phyloP scores from a whole-genome alignment of 2,888 invertebrate species.

The Tiphia femorata region DNA sequence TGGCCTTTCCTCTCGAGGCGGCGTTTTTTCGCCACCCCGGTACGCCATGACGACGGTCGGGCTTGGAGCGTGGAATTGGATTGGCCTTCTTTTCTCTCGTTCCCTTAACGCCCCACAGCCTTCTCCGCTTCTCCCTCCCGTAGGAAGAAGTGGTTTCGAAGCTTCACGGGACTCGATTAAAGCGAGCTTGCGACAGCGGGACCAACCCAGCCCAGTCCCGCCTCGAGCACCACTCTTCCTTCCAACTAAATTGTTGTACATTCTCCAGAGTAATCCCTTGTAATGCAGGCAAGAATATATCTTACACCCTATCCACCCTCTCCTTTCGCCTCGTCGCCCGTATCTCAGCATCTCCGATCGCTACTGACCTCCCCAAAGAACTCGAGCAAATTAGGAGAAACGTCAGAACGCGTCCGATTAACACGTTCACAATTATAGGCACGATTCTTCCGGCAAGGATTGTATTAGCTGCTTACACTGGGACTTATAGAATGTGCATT shows the following conservation, averaged over 20 bases:
- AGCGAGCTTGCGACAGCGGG: conserved; percentile 29
- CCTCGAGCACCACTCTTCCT: neutral
- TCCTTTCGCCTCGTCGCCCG: too few species aligned
- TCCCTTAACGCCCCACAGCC: conserved; percentile 6
- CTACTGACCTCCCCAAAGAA: too few species aligned
- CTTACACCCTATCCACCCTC: too few species aligned
- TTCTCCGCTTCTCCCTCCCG: conserved; percentile 15
- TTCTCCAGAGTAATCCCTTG: conserved; percentile 2
- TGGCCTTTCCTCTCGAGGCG: conserved; percentile 39
- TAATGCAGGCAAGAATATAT: conserved; percentile 2
- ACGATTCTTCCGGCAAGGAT: too few species aligned
- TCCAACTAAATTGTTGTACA: conserved; percentile 27
- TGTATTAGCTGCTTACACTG: too few species aligned
- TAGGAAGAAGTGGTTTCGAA: conserved; percentile 25
- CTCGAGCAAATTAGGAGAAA: too few species aligned
- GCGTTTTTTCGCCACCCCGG: conserved; percentile 46
- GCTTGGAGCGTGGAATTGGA: conserved; percentile 55
- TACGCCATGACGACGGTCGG: conserved; percentile 50
- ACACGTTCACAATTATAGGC: too few species aligned
- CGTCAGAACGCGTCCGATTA: too few species aligned
- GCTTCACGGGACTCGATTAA: conserved; percentile 43
- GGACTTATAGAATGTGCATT: too few species aligned
- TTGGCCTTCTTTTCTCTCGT: conserved; percentile 45
- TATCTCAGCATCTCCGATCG: too few species aligned
- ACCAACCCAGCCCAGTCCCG: conserved; percentile 26